These are phyloP conservation scores for Saccopteryx leptura DNA, from an alignment of 2,113 vertebrate species.

Conservation along the genomic window DNA sequence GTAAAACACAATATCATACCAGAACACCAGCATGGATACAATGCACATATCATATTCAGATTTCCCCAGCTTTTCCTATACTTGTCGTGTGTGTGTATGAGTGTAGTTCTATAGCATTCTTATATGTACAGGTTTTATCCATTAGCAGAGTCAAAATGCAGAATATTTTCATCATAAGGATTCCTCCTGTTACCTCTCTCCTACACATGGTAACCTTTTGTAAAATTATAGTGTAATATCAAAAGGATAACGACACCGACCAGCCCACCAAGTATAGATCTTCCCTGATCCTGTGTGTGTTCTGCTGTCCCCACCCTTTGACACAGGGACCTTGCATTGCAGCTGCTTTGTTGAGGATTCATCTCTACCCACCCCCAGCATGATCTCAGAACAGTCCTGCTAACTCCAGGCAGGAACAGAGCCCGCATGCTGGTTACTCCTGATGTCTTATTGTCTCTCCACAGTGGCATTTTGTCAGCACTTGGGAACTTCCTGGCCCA, in stretches of 20 bases:
- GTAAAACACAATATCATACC: background rate
- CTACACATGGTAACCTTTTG: no score
- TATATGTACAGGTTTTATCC: background rate
- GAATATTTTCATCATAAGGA: no score
- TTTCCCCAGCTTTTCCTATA: background rate
- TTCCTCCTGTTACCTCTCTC: background rate
- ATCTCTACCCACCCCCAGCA: rapidly evolving
- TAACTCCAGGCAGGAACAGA: rapidly evolving
- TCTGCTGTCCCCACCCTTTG: background rate
- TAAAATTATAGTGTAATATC: no score
- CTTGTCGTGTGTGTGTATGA: rapidly evolving
- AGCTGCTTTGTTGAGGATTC: background rate
- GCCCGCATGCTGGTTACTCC: no score
- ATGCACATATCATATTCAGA: background rate
- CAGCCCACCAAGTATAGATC: background rate
- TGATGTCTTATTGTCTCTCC: conserved; percentile 69
- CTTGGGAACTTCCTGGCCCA: conserved; percentile 94
- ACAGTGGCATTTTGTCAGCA: conserved; percentile 92
- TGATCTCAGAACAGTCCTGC: background rate
- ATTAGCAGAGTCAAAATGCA: background rate
- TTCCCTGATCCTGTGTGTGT: background rate
- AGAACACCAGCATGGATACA: background rate
- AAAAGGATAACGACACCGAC: background rate
- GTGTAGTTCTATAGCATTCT: background rate
- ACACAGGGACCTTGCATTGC: background rate